Conservation (phyloP, 2,888 invertebrate species). For the Drosophila histrio region DNA sequence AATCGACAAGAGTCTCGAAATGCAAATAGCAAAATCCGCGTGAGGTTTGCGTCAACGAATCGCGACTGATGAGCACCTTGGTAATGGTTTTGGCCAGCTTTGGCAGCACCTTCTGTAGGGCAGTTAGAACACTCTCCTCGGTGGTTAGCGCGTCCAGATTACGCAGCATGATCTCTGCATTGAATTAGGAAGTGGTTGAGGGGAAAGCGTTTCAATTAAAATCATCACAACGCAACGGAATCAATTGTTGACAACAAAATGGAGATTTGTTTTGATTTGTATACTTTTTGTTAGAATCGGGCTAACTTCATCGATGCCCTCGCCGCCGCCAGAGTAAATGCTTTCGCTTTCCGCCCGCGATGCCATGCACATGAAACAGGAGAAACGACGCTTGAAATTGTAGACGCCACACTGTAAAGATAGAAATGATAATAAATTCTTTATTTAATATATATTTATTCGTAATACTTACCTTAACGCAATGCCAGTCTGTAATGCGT, state of each 20-base stretch:
- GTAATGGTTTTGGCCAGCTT: slow-evolving; percentile 90
- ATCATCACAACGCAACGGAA: slow-evolving; percentile 14
- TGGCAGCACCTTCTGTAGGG: slow-evolving; percentile 90
- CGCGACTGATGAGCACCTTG: slow-evolving; percentile 93
- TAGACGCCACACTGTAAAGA: slow-evolving; percentile 94
- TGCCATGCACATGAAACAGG: slow-evolving; percentile 97
- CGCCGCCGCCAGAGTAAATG: slow-evolving; percentile 86
- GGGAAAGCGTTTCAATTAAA: slow-evolving; percentile 85
- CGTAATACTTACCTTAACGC: slow-evolving; percentile 86
- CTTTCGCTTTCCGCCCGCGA: slow-evolving; percentile 93
- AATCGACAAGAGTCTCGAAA: slow-evolving; percentile 92
- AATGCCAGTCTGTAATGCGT: slow-evolving; percentile 86
- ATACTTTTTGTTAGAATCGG: slow-evolving; percentile 92
- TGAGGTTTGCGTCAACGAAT: slow-evolving; percentile 93
- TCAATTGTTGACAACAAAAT: slow-evolving; percentile 19
- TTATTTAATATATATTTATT: not conserved
- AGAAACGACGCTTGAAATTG: slow-evolving; percentile 97
- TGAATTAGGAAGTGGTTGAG: slow-evolving; percentile 41
- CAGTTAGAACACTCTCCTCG: slow-evolving; percentile 95
- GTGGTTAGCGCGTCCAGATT: slow-evolving; percentile 96
- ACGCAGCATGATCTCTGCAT: slow-evolving; percentile 90
- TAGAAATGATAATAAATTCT: slow-evolving; percentile 44
- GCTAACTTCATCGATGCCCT: slow-evolving; percentile 93
- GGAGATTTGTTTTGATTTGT: slow-evolving; percentile 23
- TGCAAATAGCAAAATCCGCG: slow-evolving; percentile 92